Conservation (phyloP, 2,888 invertebrate genomes). For the Acleris emargana region DNA sequence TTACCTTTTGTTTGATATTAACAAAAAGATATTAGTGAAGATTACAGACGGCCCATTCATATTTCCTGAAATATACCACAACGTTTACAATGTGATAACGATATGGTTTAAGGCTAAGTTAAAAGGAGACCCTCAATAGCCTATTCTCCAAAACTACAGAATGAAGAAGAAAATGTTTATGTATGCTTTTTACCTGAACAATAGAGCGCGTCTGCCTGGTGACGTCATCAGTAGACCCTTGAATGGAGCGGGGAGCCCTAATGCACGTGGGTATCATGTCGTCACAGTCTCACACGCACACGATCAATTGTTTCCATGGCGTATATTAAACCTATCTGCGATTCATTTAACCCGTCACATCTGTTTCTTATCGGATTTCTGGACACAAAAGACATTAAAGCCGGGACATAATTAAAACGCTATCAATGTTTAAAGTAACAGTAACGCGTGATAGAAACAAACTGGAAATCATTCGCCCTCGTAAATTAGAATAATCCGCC, state of each 20-base stretch:
- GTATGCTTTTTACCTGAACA: slow-evolving; percentile 84
- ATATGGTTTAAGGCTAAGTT: not conserved
- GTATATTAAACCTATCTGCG: not conserved
- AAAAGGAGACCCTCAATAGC: not conserved
- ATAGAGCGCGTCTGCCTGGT: slow-evolving; percentile 87
- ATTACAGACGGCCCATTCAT: no score
- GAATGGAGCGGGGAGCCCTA: slow-evolving; percentile 87
- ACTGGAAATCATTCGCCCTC: slow-evolving; percentile 35
- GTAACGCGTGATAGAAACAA: slow-evolving; percentile 30
- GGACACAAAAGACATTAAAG: slow-evolving; percentile 36
- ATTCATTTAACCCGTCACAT: slow-evolving; percentile 1
- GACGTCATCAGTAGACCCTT: slow-evolving; percentile 91
- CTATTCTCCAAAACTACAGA: not conserved
- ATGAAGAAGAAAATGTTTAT: slow-evolving; percentile 11
- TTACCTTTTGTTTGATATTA: no score
- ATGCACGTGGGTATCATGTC: slow-evolving; percentile 88
- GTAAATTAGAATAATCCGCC: slow-evolving; percentile 41
- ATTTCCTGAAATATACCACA: no score
- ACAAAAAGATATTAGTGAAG: no score
- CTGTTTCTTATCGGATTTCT: slow-evolving; percentile 35
- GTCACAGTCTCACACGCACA: slow-evolving; percentile 46
- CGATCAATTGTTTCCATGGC: slow-evolving; percentile 21
- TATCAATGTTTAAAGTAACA: slow-evolving; percentile 9
- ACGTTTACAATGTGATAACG: no score
- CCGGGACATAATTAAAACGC: not conserved